Conservation (phyloP, 2,797 vertebrate species). For the Anas acuta region DNA sequence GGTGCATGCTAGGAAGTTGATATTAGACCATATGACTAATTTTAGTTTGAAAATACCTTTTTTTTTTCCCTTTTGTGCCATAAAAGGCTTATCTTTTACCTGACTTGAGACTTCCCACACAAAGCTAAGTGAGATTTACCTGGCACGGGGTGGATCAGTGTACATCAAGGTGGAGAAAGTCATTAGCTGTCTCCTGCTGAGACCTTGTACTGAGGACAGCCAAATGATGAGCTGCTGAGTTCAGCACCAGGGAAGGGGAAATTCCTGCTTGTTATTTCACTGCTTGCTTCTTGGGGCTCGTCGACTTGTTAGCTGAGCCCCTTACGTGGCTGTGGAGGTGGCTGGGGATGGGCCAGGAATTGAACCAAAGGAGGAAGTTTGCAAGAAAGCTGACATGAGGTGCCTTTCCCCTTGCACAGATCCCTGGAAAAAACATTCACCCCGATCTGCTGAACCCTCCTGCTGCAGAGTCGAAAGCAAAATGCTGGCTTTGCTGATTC, state of each 20-base stretch:
- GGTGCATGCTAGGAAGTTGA: not conserved
- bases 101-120: constrained; percentile 29
- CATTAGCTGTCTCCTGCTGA: constrained; percentile 55
- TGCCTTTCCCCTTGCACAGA: not conserved
- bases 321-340: not conserved
- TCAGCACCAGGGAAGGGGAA: constrained; percentile 33
- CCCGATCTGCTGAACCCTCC: not conserved
- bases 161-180: constrained; percentile 57
- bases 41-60: constrained; percentile 16
- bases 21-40: constrained; percentile 40
- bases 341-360: not conserved
- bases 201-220: constrained; percentile 17
- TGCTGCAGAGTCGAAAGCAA: not conserved
- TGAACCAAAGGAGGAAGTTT: not conserved
- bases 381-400: not conserved
- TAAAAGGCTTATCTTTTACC: constrained; percentile 53
- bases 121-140: constrained; percentile 42
- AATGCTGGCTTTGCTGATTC: not conserved
- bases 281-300: constrained; percentile 6
- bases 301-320: not conserved
- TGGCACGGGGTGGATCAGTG: constrained; percentile 35
- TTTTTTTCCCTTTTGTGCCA: not conserved
- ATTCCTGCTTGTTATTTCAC: constrained; percentile 35
- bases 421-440: not conserved
- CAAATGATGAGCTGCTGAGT: constrained; percentile 28